These are phyloP conservation scores for Coccyzus lansbergi DNA, from an alignment of 2,797 vertebrate species.

Conservation along the genomic window DNA sequence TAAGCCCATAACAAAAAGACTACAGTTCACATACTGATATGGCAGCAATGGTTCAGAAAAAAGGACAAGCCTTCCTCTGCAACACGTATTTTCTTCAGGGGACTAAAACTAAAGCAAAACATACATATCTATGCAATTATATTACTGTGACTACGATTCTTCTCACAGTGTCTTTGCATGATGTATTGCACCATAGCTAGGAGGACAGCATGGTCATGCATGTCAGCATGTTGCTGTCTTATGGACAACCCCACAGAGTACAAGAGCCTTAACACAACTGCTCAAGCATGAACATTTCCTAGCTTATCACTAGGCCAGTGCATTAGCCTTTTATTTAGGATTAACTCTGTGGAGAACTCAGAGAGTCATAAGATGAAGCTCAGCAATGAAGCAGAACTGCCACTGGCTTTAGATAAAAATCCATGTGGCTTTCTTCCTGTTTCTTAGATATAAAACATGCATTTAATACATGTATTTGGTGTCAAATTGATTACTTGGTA, in stretches of 20 bases:
- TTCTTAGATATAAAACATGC: background rate
- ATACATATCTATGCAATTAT: background rate
- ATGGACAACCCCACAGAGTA: background rate
- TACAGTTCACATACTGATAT: background rate
- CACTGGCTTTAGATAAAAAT: background rate
- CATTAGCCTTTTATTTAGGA: background rate
- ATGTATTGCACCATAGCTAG: accelerated
- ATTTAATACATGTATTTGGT: background rate
- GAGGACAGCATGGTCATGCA: background rate
- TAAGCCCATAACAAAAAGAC: background rate
- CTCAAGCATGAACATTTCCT: background rate
- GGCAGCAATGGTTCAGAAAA: background rate
- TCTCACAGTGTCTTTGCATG: background rate
- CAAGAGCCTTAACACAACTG: background rate
- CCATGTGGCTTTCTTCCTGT: background rate
- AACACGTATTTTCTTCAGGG: background rate
- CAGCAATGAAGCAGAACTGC: background rate
- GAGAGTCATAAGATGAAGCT: background rate
- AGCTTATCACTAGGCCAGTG: background rate
- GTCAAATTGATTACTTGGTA: background rate
- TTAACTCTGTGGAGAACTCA: background rate
- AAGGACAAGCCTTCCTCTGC: background rate
- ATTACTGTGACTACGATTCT: background rate
- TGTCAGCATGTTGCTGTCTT: background rate
- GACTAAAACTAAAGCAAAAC: background rate